These are phyloP conservation scores for Alosa sapidissima DNA, from an alignment of 2,797 vertebrate species.

Conservation along the genomic window DNA sequence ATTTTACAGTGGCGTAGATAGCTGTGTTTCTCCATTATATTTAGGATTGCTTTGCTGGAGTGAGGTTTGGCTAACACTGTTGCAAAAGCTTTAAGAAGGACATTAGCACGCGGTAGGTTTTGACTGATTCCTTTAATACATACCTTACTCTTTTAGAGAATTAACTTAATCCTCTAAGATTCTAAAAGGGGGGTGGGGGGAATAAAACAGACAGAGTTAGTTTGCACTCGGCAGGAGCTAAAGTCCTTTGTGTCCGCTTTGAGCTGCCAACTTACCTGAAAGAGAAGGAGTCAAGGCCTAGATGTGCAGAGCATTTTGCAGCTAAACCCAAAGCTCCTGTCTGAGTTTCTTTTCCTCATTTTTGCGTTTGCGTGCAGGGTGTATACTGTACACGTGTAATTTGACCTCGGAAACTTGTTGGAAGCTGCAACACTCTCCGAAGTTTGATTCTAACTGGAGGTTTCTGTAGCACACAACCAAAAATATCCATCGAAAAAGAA, in stretches of 20 bases:
- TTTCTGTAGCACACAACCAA: not conserved
- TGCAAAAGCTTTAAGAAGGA: not conserved
- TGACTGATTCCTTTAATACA: not conserved
- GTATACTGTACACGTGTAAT: not conserved
- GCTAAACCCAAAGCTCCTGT: not conserved
- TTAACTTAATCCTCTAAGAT: not conserved
- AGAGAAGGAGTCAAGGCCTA: not conserved
- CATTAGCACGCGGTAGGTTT: not conserved
- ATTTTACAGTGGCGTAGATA: not conserved
- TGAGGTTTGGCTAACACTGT: not conserved
- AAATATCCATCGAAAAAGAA: not conserved
- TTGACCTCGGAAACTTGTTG: not conserved
- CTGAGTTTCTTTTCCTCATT: not conserved
- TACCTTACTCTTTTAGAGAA: not conserved
- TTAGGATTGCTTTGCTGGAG: not conserved
- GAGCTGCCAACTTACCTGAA: constrained; percentile 9
- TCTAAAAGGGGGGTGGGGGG: not conserved
- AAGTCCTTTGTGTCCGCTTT: constrained; percentile 10
- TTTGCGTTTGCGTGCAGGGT: not conserved
- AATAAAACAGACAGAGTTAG: not conserved
- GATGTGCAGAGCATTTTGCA: not conserved
- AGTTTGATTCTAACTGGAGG: not conserved
- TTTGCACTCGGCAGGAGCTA: not conserved
- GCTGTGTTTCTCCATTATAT: not conserved
- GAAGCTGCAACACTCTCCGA: not conserved